Evolutionary conservation across 2,797 vertebrate species (phyloP), one percentile per base, ranked within the genome.

Genomic region (Dryobates pubescens): DNA sequence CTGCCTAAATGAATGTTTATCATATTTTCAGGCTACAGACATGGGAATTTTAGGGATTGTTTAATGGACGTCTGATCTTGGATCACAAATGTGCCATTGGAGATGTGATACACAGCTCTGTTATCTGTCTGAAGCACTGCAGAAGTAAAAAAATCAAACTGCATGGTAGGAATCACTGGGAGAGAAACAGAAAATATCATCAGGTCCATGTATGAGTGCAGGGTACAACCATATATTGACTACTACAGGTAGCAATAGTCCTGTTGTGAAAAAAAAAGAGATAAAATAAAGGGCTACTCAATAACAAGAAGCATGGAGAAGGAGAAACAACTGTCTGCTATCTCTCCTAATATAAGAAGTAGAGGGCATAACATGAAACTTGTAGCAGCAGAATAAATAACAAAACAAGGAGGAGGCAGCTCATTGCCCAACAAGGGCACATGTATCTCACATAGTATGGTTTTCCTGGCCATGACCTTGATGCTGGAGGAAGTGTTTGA

Each of bases 301-400:
- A 88, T 76, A 89, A 94, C 83, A 86, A 78, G 88, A 76, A 91
- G 67, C 71, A 76, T 49, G 30, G 54, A 90, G 74, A 91, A 78
- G 4, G 5, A 77, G 83, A 67, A 87, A 85, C 71, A 91, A 57
- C 77, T 70, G 71, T 22, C 77, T 90, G 74, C 61, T 73, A 17
- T 78, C 77, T 89, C 63, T 69, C 49, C 72, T 86, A 75, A 91
- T 75, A 93, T 34, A 76, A 88, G 95, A 92, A 91, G 84, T 47
- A 84, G 61, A 81, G 70, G 71, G 61, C 88, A 88, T 69, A 86
- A 84, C 92, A 92, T 79, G 68, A 90, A 95, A 90, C 81, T 79
- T 91, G 95, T 94, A 90, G 80, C 63, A 68, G 67, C 68, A 90
- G 80, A 88, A 91, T 82, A 86, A 91, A 93, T 73, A n/a, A 23